phyloP scores from a whole-genome alignment of 2,888 invertebrate genomes.

The Monochamus alternatus region DNA sequence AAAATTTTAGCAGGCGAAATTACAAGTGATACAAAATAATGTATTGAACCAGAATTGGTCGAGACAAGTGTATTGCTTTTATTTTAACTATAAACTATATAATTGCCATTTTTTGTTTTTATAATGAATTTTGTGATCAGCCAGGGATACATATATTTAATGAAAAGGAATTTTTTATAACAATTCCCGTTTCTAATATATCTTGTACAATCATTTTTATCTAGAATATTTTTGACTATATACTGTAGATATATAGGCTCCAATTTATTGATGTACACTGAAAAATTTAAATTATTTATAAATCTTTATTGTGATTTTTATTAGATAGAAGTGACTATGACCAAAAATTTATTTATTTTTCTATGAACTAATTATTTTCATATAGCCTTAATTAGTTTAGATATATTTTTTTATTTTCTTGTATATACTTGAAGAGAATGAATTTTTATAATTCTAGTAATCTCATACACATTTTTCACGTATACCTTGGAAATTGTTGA shows the following conservation, averaged over 20 bases:
- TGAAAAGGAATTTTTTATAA: slow-evolving; percentile 36
- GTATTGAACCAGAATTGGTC: neutral
- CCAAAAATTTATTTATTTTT: slow-evolving; percentile 57
- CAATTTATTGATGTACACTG: slow-evolving; percentile 31
- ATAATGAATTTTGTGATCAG: slow-evolving; percentile 41
- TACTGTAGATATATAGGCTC: slow-evolving; percentile 55
- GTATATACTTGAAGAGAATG: slow-evolving; percentile 7
- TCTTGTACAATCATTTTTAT: slow-evolving; percentile 61
- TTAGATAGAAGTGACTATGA: slow-evolving; percentile 50
- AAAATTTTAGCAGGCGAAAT: slow-evolving; percentile 7
- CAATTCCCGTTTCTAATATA: slow-evolving; percentile 48
- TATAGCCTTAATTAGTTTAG: slow-evolving; percentile 41
- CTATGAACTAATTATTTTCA: slow-evolving; percentile 48
- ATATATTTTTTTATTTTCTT: slow-evolving; percentile 47
- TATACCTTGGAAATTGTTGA: slow-evolving; percentile 2
- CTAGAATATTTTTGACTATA: slow-evolving; percentile 57
- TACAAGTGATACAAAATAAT: neutral
- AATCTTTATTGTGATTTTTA: slow-evolving; percentile 45
- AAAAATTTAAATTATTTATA: slow-evolving; percentile 35
- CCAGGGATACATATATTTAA: slow-evolving; percentile 39
- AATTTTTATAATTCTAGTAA: slow-evolving; percentile 22
- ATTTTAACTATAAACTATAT: slow-evolving; percentile 24
- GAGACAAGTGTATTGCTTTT: slow-evolving; percentile 24
- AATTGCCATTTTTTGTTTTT: slow-evolving; percentile 41
- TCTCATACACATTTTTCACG: slow-evolving; percentile 20